phyloP scores from a whole-genome alignment of 2,888 invertebrate genomes.

The Boloria euphrosyne region DNA sequence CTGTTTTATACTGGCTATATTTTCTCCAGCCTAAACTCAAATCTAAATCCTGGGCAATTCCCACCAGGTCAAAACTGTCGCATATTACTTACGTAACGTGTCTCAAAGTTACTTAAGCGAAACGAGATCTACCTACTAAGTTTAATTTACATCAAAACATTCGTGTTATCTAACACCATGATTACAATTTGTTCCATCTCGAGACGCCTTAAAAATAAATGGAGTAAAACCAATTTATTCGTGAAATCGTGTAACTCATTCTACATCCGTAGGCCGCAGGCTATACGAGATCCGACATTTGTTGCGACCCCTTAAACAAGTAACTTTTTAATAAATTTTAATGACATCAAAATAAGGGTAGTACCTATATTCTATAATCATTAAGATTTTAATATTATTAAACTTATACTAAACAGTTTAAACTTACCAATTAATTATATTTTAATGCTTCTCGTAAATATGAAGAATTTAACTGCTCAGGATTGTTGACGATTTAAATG shows the following conservation, averaged over 20 bases:
- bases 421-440: no score
- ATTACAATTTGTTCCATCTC: slow-evolving; percentile 19
- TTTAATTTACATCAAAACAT: slow-evolving; percentile 15
- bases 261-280: slow-evolving; percentile 27
- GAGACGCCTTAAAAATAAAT: slow-evolving; percentile 18
- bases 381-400: background rate
- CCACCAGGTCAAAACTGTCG: no score
- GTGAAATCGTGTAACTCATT: slow-evolving; percentile 31
- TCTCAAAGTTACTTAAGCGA: no score
- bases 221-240: slow-evolving; percentile 28
- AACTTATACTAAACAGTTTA: no score
- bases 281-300: slow-evolving; percentile 32
- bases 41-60: no score
- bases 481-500: no score
- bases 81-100: no score
- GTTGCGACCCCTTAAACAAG: slow-evolving; percentile 25
- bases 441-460: no score
- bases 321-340: slow-evolving; percentile 10
- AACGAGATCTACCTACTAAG: slow-evolving; percentile 3
- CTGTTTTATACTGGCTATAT: no score
- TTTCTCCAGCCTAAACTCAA: no score
- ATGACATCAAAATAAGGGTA: background rate
- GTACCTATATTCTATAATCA: background rate
- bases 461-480: no score
- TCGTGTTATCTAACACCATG: slow-evolving; percentile 14